Evolutionary conservation across 2,113 vertebrate species (phyloP), one percentile per base, ranked within the genome.

Genomic region (Phalacrocorax carbo): DNA sequence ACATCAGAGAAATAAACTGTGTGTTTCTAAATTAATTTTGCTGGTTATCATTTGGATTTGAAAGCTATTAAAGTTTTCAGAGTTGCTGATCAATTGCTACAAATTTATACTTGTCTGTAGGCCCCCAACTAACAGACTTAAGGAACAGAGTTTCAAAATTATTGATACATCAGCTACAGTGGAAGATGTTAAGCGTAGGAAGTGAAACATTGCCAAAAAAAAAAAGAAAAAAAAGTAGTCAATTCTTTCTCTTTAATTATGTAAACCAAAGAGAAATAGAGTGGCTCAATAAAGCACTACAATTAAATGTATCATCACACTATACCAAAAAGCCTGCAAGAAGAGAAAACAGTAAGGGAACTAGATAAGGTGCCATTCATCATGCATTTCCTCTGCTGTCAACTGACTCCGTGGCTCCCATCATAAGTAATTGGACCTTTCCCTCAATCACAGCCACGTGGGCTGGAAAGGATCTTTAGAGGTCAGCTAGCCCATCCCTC

Each of bases 331-430:
- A 76, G 40, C 49, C 46, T 29, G 6, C 10, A 11, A 78, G 69
- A 46, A 73, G 61, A 93, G 40, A 84, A 89, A 89, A 36, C 17
- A 52, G 80, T 70, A 36, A 92, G 46, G 25, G 69, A 93, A 57
- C 62, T 34, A 95, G 91, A 72, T 96, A 89, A 96, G 61, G 57
- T 77, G 32, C 32, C 62, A 91, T 89, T 93, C 86, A 58, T 94
- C 86, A 82, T 10, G 46, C n/a, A 69, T 95, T 97, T 96, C 94
- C 95, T 95, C 66, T 65, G 81, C 93, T 92, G 93, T 89, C 91
- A 95, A 44, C 77, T 91, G 34, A 23, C 49, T 82, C 44, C 7
- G 7, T 72, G 7, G 2, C 65, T 94, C 86, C 65, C 81, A 82
- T 93, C 81, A 51, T 61, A 91, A 94, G 83, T 95, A 95, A 94